These are phyloP conservation scores for Chionoecetes opilio DNA, from an alignment of 1,140 invertebrate genomes.

Conservation along the genomic window DNA sequence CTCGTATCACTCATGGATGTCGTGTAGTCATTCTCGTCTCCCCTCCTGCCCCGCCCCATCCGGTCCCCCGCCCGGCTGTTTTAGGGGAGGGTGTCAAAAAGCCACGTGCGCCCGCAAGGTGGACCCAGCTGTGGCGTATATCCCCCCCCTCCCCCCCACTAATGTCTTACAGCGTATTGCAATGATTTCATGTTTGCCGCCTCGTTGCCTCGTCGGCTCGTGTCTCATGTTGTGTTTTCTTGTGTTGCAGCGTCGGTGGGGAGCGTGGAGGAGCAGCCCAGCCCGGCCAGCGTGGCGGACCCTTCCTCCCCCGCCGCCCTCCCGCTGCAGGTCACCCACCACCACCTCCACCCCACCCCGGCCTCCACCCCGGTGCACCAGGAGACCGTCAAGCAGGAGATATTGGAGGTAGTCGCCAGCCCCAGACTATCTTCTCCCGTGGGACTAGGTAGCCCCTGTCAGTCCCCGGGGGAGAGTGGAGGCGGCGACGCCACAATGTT, in stretches of 20 bases:
- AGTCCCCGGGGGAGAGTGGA: conserved; percentile 57
- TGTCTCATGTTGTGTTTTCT: conserved; percentile 38
- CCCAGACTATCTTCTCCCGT: conserved; percentile 55
- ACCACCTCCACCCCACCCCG: conserved; percentile 61
- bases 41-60: neutral
- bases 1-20: neutral
- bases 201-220: neutral
- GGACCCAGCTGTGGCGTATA: neutral
- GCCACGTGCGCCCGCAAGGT: neutral
- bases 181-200: conserved; percentile 2
- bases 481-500: conserved; percentile 65
- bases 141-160: neutral
- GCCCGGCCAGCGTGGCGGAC: conserved; percentile 67
- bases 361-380: conserved; percentile 70
- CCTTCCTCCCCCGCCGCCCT: conserved; percentile 58
- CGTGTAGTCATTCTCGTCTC: neutral
- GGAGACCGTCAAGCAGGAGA: conserved; percentile 72
- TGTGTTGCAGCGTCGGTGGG: conserved; percentile 75
- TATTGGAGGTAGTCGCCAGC: conserved; percentile 65
- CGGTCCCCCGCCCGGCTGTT: neutral
- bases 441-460: conserved; percentile 63
- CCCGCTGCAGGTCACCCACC: conserved; percentile 68
- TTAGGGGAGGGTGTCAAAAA: conserved; percentile 28
- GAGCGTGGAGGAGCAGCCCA: conserved; percentile 71
- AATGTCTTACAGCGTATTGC: neutral